Base-by-base conservation (phyloP, 64 coral and sea anemone genomes). In the Montipora efflorescens region DNA sequence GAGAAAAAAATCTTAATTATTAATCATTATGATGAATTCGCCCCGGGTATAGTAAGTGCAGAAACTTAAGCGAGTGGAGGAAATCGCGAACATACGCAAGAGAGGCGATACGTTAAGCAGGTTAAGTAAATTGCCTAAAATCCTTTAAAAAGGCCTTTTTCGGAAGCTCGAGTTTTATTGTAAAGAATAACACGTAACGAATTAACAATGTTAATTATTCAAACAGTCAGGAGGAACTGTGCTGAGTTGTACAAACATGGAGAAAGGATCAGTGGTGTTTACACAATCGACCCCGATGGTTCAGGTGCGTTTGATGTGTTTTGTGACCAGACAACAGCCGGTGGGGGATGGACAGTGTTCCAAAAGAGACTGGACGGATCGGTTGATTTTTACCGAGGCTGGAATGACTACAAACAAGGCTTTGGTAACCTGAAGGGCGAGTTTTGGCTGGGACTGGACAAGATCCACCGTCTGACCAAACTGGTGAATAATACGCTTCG, bases 331-430 rank as follows among this genome's bases (percentile, higher is more conserved):
- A 80, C 47, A 68, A 93, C 83, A 67, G 83, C 59, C 48, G 83
- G 91, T 74, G 91, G 91, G 12, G 91, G 91, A 0, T 93, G 91
- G 91, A 93, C 91, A 55, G 91, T 93, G 83, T 93, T 93, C 48
- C 91, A 93, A 25, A 93, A 74, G 74, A 79, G 91, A 87, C 59
- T 71, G 14, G 48, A 93, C 20, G 91, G 91, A 48, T 93, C 91
- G 8, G 91, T 75, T 77, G 13, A 93, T 43, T 93, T 93, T 57
- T 87, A 79, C 76, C 91, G 82, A 14, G 80, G 71, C 59, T 93
- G 75, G 74, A 59, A 12, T 1, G 91, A 93, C 51, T 93, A 93
- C 59, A 93, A 93, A 57, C 36, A 12, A 51, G 91, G 91, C 46
- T 93, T 93, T 47, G 91, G 83, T n/a, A 88, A 87, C 47, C 82